These are phyloP conservation scores for Eupristina koningsbergeri DNA, from an alignment of 1,140 invertebrate species.

Conservation along the genomic window DNA sequence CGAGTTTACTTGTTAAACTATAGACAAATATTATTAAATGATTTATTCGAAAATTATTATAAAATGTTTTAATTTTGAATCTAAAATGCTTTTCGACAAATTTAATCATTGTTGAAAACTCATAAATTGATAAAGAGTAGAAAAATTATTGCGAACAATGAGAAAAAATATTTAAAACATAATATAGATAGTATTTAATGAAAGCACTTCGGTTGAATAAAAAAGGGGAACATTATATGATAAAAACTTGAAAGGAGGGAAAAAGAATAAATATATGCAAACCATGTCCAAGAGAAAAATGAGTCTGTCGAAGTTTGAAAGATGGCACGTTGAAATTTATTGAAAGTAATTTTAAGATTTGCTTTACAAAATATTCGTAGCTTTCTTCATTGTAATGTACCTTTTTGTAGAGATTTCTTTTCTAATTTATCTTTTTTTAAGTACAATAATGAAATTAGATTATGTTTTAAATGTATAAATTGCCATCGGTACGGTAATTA, in stretches of 20 bases:
- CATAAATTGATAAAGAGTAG: conserved; percentile 9
- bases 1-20: too few species aligned
- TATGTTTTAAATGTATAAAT: conserved; percentile 36
- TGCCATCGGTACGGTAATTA: conserved; percentile 17
- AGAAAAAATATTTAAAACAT: conserved; percentile 5
- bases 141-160: background rate
- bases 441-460: background rate
- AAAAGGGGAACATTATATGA: background rate
- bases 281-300: conserved; percentile 14
- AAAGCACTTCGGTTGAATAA: conserved; percentile 19
- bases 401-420: background rate
- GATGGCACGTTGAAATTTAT: conserved; percentile 35
- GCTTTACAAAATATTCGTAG: conserved; percentile 30
- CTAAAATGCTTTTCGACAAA: too few species aligned
- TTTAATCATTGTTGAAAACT: too few species aligned
- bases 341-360: conserved; percentile 44
- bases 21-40: too few species aligned
- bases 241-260: background rate
- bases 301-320: conserved; percentile 23
- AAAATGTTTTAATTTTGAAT: too few species aligned
- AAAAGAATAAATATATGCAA: conserved; percentile 31
- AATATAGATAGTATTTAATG: conserved; percentile 5
- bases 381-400: background rate
- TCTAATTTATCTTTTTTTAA: background rate
- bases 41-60: too few species aligned